Conservation (phyloP, 2,888 invertebrate species). For the Anodontia alba region DNA sequence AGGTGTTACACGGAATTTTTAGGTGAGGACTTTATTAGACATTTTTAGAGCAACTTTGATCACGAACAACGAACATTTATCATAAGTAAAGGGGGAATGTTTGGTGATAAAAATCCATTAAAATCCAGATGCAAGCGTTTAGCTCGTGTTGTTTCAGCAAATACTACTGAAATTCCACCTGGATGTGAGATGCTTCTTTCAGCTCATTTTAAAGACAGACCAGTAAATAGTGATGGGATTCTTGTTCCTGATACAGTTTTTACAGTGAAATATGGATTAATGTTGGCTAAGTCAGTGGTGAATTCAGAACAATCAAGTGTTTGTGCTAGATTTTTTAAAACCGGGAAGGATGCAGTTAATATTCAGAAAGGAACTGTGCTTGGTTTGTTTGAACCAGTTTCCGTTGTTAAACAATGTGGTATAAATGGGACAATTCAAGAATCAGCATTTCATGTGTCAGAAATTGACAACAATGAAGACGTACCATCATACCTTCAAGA, state of each 20-base stretch:
- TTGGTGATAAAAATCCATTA: neutral
- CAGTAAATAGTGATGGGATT: neutral
- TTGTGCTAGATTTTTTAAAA: constrained; percentile 19
- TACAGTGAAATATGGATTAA: constrained; percentile 4
- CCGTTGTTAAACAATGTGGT: neutral
- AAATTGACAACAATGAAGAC: neutral
- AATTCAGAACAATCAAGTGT: neutral
- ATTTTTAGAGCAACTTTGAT: constrained; percentile 29
- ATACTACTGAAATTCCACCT: neutral
- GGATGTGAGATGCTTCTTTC: neutral
- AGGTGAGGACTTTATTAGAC: constrained; percentile 24
- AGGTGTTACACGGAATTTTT: constrained; percentile 24
- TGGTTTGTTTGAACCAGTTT: constrained; percentile 2
- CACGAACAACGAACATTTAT: neutral
- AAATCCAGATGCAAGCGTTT: neutral
- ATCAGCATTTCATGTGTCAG: neutral
- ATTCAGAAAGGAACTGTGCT: neutral
- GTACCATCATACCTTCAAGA: neutral
- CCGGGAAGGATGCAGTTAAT: neutral
- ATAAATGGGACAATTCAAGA: neutral
- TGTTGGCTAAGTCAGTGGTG: neutral
- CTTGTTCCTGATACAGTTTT: constrained; percentile 7
- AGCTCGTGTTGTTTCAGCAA: neutral
- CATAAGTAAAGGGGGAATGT: neutral
- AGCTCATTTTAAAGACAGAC: neutral